Evolutionary conservation across 2,888 invertebrate species (phyloP).

Genomic region (Bembecia ichneumoniformis): DNA sequence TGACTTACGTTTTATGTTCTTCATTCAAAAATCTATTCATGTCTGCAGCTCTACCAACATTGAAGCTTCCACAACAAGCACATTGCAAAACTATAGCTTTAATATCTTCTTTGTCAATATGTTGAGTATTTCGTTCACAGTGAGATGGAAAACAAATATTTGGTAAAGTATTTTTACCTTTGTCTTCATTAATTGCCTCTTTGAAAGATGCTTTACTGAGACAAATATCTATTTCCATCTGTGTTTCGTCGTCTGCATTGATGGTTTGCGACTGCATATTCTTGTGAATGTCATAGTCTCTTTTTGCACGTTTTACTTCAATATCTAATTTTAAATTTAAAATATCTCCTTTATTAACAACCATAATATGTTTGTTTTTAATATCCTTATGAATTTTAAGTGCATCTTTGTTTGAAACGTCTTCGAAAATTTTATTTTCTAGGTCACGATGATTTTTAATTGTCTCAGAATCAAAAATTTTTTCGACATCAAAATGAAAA

Average conservation of each 20-base stretch:
- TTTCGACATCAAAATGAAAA: too few relatives aligned
- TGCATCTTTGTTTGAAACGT: too few relatives aligned
- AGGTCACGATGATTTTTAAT: too few relatives aligned
- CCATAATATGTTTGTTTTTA: constrained; percentile 16
- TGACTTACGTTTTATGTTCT: not conserved
- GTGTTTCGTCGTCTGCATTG: constrained; percentile 24
- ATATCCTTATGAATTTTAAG: too few relatives aligned
- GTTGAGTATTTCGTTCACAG: not conserved
- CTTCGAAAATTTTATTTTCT: too few relatives aligned
- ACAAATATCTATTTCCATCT: constrained; percentile 19
- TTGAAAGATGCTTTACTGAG: constrained; percentile 7
- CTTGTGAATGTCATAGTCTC: constrained; percentile 3
- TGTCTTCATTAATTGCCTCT: too few relatives aligned
- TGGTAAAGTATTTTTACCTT: too few relatives aligned
- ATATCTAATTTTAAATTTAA: constrained; percentile 39
- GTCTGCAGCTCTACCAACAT: not conserved
- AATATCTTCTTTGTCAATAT: constrained; percentile 7
- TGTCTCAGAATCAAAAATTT: too few relatives aligned
- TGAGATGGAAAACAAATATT: too few relatives aligned
- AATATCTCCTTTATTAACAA: constrained; percentile 26
- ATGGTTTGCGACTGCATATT: constrained; percentile 7
- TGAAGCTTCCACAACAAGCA: constrained; percentile 12
- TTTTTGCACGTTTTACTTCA: constrained; percentile 23
- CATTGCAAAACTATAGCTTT: constrained; percentile 24
- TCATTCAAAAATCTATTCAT: not conserved